Conservation (phyloP, 2,113 vertebrate species). For the Sigmodon hispidus region DNA sequence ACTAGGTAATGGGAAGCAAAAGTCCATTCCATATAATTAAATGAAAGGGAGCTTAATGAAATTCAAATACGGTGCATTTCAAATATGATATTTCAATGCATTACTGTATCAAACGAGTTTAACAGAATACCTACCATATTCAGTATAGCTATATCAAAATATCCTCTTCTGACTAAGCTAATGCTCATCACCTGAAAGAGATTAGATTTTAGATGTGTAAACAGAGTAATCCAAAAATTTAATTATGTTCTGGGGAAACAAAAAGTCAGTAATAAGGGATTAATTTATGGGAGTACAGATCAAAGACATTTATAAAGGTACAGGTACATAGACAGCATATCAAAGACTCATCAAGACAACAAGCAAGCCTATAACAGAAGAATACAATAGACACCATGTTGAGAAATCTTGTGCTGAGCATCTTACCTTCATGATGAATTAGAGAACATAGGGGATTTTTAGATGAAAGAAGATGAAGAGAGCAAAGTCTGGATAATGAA, state of each 20-base stretch:
- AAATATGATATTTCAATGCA: not conserved
- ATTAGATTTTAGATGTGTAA: slow-evolving; percentile 47
- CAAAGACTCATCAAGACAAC: not conserved
- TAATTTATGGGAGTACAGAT: slow-evolving; percentile 40
- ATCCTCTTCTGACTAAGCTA: not conserved
- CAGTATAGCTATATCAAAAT: slow-evolving; percentile 3
- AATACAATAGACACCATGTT: not conserved
- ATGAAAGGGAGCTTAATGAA: not conserved
- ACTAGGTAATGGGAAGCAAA: not conserved
- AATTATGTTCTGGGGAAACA: slow-evolving; percentile 15
- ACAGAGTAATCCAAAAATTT: slow-evolving; percentile 45
- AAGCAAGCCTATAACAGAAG: not conserved
- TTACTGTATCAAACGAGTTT: not conserved
- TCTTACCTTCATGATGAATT: not conserved
- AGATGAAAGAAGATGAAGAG: not conserved
- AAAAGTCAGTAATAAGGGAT: slow-evolving; percentile 23
- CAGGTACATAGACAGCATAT: not conserved
- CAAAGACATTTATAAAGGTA: slow-evolving; percentile 44
- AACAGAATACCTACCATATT: not conserved
- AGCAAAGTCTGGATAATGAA: not conserved
- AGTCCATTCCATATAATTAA: not conserved
- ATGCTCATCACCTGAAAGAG: not conserved
- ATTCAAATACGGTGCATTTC: not conserved
- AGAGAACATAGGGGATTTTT: not conserved
- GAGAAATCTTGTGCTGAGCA: not conserved